Percentiles rank a stretch among this genome's conserved stretches.
These are phyloP conservation scores for Cosmopolites sordidus DNA, from an alignment of 2,888 invertebrate species.

Conservation along the genomic window DNA sequence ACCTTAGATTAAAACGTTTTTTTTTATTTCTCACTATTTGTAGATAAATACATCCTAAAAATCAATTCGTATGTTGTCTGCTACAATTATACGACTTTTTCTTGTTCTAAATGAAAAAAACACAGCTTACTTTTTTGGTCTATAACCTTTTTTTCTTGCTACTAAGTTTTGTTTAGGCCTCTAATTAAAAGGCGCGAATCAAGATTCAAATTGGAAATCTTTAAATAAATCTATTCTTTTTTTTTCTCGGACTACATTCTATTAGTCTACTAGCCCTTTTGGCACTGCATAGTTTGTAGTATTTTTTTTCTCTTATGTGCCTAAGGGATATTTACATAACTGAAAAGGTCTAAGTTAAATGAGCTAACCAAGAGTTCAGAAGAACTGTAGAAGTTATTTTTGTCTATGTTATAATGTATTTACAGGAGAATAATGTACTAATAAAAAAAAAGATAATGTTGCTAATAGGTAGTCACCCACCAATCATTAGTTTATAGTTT, in stretches of 20 bases:
- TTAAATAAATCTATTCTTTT: background rate
- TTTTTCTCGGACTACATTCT: background rate
- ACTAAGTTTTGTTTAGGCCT: slow-evolving; percentile 4
- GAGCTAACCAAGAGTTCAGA: too few species aligned
- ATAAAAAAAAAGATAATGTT: too few species aligned
- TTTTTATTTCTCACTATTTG: slow-evolving; percentile 15
- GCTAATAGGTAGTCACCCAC: too few species aligned
- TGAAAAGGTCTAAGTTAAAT: background rate
- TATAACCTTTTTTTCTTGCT: slow-evolving; percentile 3
- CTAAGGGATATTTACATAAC: background rate
- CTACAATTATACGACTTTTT: slow-evolving; percentile 1
- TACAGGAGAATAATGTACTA: slow-evolving; percentile 2
- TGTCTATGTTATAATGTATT: slow-evolving; percentile 7
- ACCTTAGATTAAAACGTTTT: background rate
- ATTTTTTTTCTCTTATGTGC: background rate
- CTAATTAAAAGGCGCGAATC: slow-evolving; percentile 1
- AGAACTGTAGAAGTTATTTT: too few species aligned
- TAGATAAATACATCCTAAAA: slow-evolving; percentile 11
- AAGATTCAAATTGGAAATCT: background rate
- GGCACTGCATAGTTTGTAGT: background rate
- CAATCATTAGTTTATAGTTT: too few species aligned
- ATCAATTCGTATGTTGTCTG: slow-evolving; percentile 5
- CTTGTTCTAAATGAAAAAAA: background rate
- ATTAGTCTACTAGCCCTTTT: slow-evolving; percentile 2
- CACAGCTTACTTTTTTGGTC: slow-evolving; percentile 5